A percentile compares a stretch with the other conserved stretches of the same genome.
phyloP scores from a whole-genome alignment of 2,113 vertebrate genomes.

The Eidolon helvum region DNA sequence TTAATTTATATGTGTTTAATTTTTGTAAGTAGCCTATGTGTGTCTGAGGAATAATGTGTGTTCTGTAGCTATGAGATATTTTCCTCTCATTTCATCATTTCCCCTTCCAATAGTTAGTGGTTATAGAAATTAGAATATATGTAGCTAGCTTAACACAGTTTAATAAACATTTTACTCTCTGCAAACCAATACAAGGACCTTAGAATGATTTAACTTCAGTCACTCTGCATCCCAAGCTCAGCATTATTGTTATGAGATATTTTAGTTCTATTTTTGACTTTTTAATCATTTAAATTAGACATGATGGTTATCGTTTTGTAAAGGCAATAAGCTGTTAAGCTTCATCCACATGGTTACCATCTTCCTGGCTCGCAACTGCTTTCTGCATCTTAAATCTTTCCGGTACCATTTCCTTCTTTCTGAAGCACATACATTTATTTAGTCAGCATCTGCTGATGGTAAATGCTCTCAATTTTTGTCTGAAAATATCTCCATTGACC shows the following conservation, averaged over 20 bases:
- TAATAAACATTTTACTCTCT: constrained; percentile 15
- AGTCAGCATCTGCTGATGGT: background rate
- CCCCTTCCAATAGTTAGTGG: background rate
- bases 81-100: background rate
- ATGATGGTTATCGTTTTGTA: background rate
- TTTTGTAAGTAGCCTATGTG: background rate
- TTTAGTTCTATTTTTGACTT: background rate
- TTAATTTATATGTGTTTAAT: background rate
- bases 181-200: background rate
- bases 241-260: background rate
- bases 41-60: background rate
- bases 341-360: background rate
- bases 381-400: background rate
- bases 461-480: background rate
- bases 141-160: background rate
- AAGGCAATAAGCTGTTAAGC: background rate
- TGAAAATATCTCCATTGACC: background rate
- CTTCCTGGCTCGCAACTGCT: background rate
- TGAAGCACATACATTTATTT: background rate
- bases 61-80: background rate
- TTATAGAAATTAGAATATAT: background rate
- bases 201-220: background rate
- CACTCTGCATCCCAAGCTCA: background rate
- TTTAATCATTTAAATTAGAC: background rate
- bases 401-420: background rate